Percentiles rank a stretch among this genome's conserved stretches.
Evolutionary conservation across 2,113 vertebrate species (phyloP).

Genomic region (Sciurus niger): DNA sequence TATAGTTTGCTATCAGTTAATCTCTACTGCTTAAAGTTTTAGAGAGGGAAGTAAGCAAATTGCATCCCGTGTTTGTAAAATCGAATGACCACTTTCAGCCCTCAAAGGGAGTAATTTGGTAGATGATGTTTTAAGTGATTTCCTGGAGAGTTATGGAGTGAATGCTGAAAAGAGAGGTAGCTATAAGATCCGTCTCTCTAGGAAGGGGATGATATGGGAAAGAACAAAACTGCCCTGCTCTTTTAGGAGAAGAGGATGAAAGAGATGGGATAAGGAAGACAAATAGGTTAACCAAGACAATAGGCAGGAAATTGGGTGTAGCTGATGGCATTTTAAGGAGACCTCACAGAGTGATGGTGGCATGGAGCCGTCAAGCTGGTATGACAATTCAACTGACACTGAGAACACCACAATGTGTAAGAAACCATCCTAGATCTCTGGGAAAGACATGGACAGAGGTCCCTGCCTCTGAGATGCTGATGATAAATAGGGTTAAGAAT

Average conservation of each 20-base stretch:
- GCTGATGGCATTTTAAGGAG: not conserved
- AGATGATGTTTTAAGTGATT: slow-evolving; percentile 45
- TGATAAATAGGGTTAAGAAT: not conserved
- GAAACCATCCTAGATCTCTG: not conserved
- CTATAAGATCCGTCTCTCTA: not conserved
- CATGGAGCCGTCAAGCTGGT: not conserved
- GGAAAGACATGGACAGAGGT: too few species aligned
- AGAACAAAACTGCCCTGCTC: not conserved
- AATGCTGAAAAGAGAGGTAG: not conserved
- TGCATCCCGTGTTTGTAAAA: slow-evolving; percentile 64
- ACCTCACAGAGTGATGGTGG: not conserved
- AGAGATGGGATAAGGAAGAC: slow-evolving; percentile 13
- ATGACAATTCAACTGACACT: not conserved
- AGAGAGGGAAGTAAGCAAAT: slow-evolving; percentile 30
- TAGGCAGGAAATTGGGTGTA: not conserved
- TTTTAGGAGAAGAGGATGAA: not conserved
- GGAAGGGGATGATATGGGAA: not conserved
- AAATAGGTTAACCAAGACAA: not conserved
- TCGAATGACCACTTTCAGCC: not conserved
- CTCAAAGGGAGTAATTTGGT: not conserved
- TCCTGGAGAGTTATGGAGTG: not conserved
- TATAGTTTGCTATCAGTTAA: not conserved
- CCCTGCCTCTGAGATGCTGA: not conserved
- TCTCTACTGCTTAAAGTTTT: slow-evolving; percentile 33
- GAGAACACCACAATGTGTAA: not conserved